Evolutionary conservation across 2,113 vertebrate genomes (phyloP), one percentile per base, ranked within the genome.

Genomic region (Petroica traversi): DNA sequence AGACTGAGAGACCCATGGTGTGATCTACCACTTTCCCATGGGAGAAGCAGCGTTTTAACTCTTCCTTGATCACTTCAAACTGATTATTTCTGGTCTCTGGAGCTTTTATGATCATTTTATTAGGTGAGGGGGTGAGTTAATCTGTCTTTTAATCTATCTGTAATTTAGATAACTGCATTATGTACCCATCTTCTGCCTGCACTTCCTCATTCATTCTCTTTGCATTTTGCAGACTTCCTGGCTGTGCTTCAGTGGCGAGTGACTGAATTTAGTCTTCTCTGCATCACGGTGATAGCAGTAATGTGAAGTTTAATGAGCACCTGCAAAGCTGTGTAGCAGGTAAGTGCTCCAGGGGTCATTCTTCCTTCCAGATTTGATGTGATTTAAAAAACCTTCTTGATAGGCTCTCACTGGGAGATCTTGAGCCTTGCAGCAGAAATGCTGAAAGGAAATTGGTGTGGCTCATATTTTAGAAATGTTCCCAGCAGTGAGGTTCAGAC

Each of bases 221-320:
- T 84, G 55, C 87, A 54, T 73, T 92, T 83, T 93, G 67, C 92
- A 95, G 96, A 83, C 88, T 93, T 95, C 72, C 93, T 97, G 93
- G 85, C 38, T 92, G 71, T 58, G 85, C 79, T 88, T 96, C 82
- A 80, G 78, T 4, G 3, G 71, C 14, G 71, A 14, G 24, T 55
- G 66, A 69, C 85, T 68, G 92, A 73, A 36, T 48, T 28, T 6
- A 62, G 58, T 58, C 69, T 73, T 66, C 71, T 69, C 63, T 28
- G 79, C 75, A 41, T 58, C n/a, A 11, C 5, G 0, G 82, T 29
- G 75, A 48, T 48, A 36, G 64, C 8, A 84, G 75, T 79, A 71
- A 95, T 96, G 94, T 41, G 63, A 92, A 79, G 43, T 73, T 93
- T 97, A 96, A 96, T 80, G 82, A 95, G 85, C 72, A 85, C 85